These are phyloP conservation scores for Enteromius argenteus DNA, from an alignment of 2,797 vertebrate genomes.

Conservation along the genomic window DNA sequence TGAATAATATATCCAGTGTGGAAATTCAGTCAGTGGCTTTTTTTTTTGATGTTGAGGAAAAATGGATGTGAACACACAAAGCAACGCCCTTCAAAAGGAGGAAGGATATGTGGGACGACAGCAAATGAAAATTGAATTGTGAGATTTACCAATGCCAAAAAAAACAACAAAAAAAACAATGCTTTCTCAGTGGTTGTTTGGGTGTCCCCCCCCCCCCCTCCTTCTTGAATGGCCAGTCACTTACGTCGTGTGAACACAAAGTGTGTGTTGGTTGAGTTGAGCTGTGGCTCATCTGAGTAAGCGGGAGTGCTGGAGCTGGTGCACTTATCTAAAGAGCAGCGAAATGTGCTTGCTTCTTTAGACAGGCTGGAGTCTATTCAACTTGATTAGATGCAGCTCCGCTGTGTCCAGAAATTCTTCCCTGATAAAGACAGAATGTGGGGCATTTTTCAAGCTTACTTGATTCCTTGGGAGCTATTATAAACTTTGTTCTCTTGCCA, in stretches of 20 bases:
- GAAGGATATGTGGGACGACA: slow-evolving; percentile 65
- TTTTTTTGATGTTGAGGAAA: slow-evolving; percentile 61
- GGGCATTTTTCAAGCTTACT: slow-evolving; percentile 26
- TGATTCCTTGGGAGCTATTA: not conserved
- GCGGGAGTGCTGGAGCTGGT: slow-evolving; percentile 53
- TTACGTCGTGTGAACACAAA: slow-evolving; percentile 70
- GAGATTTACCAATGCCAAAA: slow-evolving; percentile 41
- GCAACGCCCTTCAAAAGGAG: slow-evolving; percentile 58
- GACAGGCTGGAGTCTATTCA: slow-evolving; percentile 50
- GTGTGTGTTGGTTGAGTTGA: slow-evolving; percentile 54
- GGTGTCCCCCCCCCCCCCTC: slow-evolving; percentile 60
- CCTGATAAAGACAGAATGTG: slow-evolving; percentile 63
- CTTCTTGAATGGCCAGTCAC: slow-evolving; percentile 63
- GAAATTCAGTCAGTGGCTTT: slow-evolving; percentile 38
- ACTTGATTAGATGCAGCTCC: slow-evolving; percentile 51
- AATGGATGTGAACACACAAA: slow-evolving; percentile 61
- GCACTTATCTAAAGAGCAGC: slow-evolving; percentile 55
- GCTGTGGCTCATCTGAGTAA: slow-evolving; percentile 54
- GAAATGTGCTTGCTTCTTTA: slow-evolving; percentile 59
- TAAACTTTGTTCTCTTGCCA: slow-evolving; percentile 10
- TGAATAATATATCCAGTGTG: not conserved
- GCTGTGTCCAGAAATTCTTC: slow-evolving; percentile 28
- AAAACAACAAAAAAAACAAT: slow-evolving; percentile 58
- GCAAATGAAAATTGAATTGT: slow-evolving; percentile 57
- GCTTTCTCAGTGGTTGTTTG: slow-evolving; percentile 39